Conservation (phyloP, 1,140 invertebrate species). For the Drosophila ambigua region DNA sequence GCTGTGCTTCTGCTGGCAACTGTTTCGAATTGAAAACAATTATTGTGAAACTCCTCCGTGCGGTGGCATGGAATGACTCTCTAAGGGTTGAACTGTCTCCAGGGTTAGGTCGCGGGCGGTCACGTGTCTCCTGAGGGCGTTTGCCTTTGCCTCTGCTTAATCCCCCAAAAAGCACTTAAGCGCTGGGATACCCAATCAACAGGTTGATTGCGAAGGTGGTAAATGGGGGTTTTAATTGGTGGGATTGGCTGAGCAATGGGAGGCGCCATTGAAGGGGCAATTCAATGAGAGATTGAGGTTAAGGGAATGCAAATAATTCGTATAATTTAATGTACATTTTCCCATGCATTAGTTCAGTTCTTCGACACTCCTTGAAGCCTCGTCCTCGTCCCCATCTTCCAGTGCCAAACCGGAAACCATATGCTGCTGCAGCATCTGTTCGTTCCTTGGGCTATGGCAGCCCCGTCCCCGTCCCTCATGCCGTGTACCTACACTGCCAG, state of each 20-base stretch:
- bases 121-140: conserved; percentile 63
- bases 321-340: neutral
- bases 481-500: conserved; percentile 6
- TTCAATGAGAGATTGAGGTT: no score
- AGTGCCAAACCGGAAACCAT: conserved; percentile 65
- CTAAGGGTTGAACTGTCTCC: conserved; percentile 46
- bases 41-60: conserved; percentile 43
- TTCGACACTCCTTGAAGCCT: neutral
- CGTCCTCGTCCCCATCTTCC: neutral
- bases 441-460: conserved; percentile 8
- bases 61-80: neutral
- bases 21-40: conserved; percentile 76
- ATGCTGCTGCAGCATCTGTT: conserved; percentile 38
- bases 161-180: conserved; percentile 66
- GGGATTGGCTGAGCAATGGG: conserved; percentile 4
- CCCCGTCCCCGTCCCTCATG: neutral
- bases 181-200: conserved; percentile 54
- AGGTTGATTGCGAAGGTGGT: conserved; percentile 47
- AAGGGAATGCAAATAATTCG: neutral
- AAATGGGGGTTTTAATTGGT: conserved; percentile 42
- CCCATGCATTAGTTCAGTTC: neutral
- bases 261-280: no score
- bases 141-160: conserved; percentile 31
- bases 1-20: conserved; percentile 35
- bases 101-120: conserved; percentile 22